Percentiles rank a stretch among this genome's conserved stretches.
phyloP scores from a whole-genome alignment of 1,140 invertebrate species.

The Zaprionus lachaisei region DNA sequence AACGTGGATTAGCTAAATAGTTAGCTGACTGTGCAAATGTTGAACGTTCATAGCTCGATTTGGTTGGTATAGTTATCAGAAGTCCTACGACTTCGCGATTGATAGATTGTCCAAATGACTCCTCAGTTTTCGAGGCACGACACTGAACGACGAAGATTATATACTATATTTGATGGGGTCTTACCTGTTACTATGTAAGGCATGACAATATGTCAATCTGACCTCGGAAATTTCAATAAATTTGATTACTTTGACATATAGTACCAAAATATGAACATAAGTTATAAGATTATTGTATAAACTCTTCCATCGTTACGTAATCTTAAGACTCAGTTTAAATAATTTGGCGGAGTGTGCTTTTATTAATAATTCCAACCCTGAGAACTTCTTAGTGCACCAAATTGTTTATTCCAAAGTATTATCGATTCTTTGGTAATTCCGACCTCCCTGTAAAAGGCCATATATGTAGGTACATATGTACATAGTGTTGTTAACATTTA shows the following conservation, averaged over 20 bases:
- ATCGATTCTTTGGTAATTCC: constrained; percentile 12
- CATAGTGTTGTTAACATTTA: constrained; percentile 12
- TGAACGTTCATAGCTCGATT: not conserved
- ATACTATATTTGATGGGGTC: not conserved
- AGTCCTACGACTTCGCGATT: not conserved
- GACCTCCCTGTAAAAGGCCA: not conserved
- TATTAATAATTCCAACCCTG: not conserved
- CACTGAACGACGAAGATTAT: not conserved
- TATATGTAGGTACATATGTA: not conserved
- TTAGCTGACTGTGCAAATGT: constrained; percentile 47
- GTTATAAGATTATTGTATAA: too few species aligned
- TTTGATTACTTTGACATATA: not conserved
- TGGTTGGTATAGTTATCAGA: constrained; percentile 1
- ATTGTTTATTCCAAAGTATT: not conserved
- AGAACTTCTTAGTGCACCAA: not conserved
- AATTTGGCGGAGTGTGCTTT: not conserved
- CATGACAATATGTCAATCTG: too few species aligned
- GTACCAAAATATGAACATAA: too few species aligned
- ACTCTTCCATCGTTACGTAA: too few species aligned
- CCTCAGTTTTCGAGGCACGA: constrained; percentile 13
- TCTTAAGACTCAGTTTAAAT: not conserved
- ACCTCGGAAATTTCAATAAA: not conserved
- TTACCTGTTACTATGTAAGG: not conserved
- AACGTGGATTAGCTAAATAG: constrained; percentile 41
- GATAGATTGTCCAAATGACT: constrained; percentile 34